Base-by-base conservation (phyloP, 23 tunicate genomes). In the Trididemnum nubilum region DNA sequence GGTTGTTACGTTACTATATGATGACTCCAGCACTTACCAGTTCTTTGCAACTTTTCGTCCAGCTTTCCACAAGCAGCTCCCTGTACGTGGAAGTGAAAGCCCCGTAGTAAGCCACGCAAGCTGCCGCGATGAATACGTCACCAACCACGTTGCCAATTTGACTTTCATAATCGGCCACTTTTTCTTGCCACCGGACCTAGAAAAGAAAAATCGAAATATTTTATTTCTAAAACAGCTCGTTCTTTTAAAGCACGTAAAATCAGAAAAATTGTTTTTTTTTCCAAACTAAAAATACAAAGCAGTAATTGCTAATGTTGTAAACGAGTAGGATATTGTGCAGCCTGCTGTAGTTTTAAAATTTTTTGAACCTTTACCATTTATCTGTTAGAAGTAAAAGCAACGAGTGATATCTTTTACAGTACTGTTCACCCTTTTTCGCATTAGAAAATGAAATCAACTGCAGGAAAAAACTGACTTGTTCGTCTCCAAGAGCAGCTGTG, bases 121-220 rank as follows among this genome's bases (percentile, higher is more conserved):
- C 98, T 5, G 98, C 98, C 0, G 98, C 98, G 59, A 94, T 89
- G 73, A 94, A 89, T 21, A 94, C 98, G 67, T 94, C 98, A 36
- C 98, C 98, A 34, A 94, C 92, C 27, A 94, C 98, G 72, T 94
- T 94, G 29, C 91, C 91, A 15, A 94, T 94, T 65, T 89, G 98
- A 26, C 51, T 70, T 44, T 94, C 95, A 72, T 73, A 94, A 34
- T 85, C 91, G 27, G 75, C 95, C 22, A 94, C 95, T 51, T 94
- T 94, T 37, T 94, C 92, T 32, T 91, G 91, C 98, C 98, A 94
- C 24, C 98, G 90, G 37, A 94, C 91, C 98, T 93, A 58, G 22
- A 35, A 29, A 59, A 32, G n/a, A 32, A 78, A 30, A 71, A n/a
- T n/a, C 7, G n/a, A 21, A 63, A 5, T 24, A 63, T 63, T 63